Base-by-base conservation (phyloP, 2,888 invertebrate genomes). In the Lithophane socia region DNA sequence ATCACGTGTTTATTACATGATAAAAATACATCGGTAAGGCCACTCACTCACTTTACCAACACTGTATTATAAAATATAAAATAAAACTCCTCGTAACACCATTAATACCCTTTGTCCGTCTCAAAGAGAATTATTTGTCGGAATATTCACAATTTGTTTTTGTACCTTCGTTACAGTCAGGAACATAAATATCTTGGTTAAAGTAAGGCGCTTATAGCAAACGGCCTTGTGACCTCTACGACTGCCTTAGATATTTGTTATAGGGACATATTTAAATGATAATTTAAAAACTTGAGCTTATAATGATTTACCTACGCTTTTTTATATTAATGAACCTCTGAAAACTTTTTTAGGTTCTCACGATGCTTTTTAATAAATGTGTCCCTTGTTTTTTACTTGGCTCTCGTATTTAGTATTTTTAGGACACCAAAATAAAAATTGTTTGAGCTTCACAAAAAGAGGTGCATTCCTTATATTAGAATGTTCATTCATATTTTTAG, bases 101-200 rank as follows among this genome's bases (percentile, higher is more conserved):
- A 69, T 79, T 61, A 80, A n/a, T 81, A 69, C 60, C n/a, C 72
- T 81, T 81, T 73, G 82, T 58, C 66, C 61, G 37, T 73, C 58
- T 67, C 60, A 82, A 61, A 73, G 80, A 60, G 73, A 72, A 56
- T 71, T 69, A 76, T 61, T 49, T 69, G 60, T 81, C 42, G 70
- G 66, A 80, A 80, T 80, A 71, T 80, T 75, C 61, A 80, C 67
- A 78, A 78, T 71, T 71, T 79, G 44, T 75, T 70, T 79, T 80
- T 60, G 67, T 37, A 49, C 73, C 64, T 58, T 80, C 64, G 79
- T 78, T 65, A 78, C n/a, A 52, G 29, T 21, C 42, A 29, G 58
- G 24, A 64, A 52, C 58, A 37, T 37, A 37, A 37, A 42, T 69
- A 77, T 69, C 77, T 64, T 77, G 47, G 9, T 67, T 52, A 52